Conservation (phyloP, 2,888 invertebrate genomes). For the Nymphalis urticae region DNA sequence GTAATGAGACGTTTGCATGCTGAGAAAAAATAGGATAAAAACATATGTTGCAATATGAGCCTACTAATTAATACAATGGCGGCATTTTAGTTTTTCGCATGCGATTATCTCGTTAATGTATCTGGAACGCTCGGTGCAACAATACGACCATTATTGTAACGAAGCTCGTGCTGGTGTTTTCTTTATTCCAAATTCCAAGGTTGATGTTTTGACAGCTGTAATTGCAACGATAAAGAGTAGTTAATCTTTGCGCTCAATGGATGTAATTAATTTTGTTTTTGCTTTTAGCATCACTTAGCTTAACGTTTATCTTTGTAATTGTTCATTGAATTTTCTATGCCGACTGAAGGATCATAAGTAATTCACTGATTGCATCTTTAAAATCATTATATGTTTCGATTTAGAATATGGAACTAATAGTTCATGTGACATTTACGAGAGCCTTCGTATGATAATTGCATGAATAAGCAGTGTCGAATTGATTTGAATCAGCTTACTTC, state of each 20-base stretch:
- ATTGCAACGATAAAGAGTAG: slow-evolving; percentile 55
- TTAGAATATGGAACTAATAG: slow-evolving; percentile 25
- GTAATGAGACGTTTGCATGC: slow-evolving; percentile 40
- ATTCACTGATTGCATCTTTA: slow-evolving; percentile 18
- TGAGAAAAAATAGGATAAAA: slow-evolving; percentile 22
- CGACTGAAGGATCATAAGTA: not conserved
- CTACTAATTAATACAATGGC: slow-evolving; percentile 57
- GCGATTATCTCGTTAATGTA: slow-evolving; percentile 58
- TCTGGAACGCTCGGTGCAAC: slow-evolving; percentile 62
- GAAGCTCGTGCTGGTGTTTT: slow-evolving; percentile 62
- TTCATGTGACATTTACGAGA: slow-evolving; percentile 28
- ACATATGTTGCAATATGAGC: slow-evolving; percentile 21
- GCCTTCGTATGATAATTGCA: slow-evolving; percentile 27
- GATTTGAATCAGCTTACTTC: slow-evolving; percentile 33
- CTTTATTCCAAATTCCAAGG: slow-evolving; percentile 69
- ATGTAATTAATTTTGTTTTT: slow-evolving; percentile 53
- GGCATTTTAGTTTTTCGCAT: slow-evolving; percentile 70
- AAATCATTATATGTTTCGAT: slow-evolving; percentile 21
- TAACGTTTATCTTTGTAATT: slow-evolving; percentile 34
- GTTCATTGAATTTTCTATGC: slow-evolving; percentile 7
- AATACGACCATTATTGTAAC: slow-evolving; percentile 68
- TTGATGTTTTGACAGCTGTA: slow-evolving; percentile 72
- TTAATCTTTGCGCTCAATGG: slow-evolving; percentile 56
- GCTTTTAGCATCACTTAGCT: slow-evolving; percentile 33
- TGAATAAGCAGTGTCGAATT: slow-evolving; percentile 31